Base-by-base conservation (phyloP, 2,888 invertebrate species). In the Pegoplata infirma region DNA sequence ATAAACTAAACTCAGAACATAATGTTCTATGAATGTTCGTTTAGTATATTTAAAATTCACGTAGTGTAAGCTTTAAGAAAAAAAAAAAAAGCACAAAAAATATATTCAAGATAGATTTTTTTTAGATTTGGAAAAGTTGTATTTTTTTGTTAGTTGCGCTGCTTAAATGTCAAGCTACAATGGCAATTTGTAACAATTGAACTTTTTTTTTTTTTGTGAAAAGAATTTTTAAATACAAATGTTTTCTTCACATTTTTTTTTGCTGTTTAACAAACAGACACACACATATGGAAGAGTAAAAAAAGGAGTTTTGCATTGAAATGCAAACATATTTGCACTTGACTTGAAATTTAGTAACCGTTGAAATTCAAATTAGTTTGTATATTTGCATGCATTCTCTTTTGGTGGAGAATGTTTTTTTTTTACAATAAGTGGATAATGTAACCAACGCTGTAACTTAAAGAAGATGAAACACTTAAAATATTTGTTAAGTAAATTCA, bases 101-200 rank as follows among this genome's bases (percentile, higher is more conserved):
- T n/a, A 0, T 21, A 12, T 25, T 14, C 53, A 40, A 32, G 12
- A 10, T 32, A 32, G 8, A 32, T n/a, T 40, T 40, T 40, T 40
- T 40, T 40, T 10, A 32, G 10, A 10, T 32, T n/a, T n/a, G 1
- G n/a, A n/a, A 32, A 2, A 56, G 36, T 56, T 36, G n/a, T 8
- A 44, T 12, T 44, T 36, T 36, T 25, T 21, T 28, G 7, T 16
- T 68, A 40, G 64, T 61, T 46, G 69, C 44, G 6, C 28, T 67
- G 51, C 67, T 79, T 56, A 63, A 67, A 58, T 71, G 75, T 79
- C 79, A 79, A 75, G 46, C 53, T 75, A 56, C 56, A 55, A 67
- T 63, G 71, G 71, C 79, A 79, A 79, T 79, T 79, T 79, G 75
- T 79, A 75, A 72, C 71, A 79, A 79, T 79, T 75, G 79, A 79